A percentile compares a stretch with the other conserved stretches of the same genome.
Evolutionary conservation across 2,888 invertebrate genomes (phyloP).

Genomic region (Sphecodes monilicornis): DNA sequence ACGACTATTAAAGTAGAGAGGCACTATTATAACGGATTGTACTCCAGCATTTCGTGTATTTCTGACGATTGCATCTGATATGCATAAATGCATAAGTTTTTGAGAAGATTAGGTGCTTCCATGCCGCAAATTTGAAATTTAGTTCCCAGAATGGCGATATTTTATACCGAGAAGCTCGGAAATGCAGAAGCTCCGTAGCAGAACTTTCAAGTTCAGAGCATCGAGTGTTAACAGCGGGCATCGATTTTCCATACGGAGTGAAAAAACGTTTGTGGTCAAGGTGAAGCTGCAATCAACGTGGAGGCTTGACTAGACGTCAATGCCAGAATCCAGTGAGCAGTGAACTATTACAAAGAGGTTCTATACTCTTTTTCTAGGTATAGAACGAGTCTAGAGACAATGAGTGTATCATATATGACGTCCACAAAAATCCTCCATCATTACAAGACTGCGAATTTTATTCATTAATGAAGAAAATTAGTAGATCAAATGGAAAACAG

Average conservation of each 20-base stretch:
- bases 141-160: not conserved
- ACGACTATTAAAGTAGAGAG: too few relatives aligned
- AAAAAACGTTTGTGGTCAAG: constrained; percentile 8
- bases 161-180: not conserved
- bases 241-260: not conserved
- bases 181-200: not conserved
- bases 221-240: not conserved
- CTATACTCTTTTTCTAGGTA: not conserved
- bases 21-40: too few relatives aligned
- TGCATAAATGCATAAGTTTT: not conserved
- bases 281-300: not conserved
- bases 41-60: not conserved
- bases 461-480: too few relatives aligned
- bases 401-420: too few relatives aligned
- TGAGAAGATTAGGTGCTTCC: not conserved
- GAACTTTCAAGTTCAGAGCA: not conserved
- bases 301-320: not conserved
- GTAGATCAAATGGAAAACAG: too few relatives aligned
- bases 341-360: not conserved
- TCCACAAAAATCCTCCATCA: not conserved
- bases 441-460: too few relatives aligned
- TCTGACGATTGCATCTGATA: not conserved
- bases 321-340: not conserved
- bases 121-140: not conserved
- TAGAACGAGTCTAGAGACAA: not conserved